Base-by-base conservation (phyloP, 1,140 invertebrate genomes). In the Drosophila carrolli region DNA sequence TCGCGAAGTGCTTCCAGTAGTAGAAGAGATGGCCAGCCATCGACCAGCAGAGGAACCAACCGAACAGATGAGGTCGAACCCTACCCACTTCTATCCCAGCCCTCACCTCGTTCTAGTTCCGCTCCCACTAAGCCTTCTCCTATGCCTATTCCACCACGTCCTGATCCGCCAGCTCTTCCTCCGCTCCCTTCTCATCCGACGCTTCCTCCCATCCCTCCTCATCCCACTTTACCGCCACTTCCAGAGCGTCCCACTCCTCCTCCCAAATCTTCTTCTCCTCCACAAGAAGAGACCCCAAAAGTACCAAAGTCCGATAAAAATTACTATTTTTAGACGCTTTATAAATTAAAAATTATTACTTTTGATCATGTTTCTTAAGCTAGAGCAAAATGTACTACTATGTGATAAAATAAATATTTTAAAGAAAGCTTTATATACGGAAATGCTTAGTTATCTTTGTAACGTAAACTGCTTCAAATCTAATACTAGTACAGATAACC, bases 171-270 rank as follows among this genome's bases (percentile, higher is more conserved):
- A 0, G 2, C 40, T 0, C 38, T 37, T 13, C 48, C 65, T 14
- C 23, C 48, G 3, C 13, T 46, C 23, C 13, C 60, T 1, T 11
- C 27, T 0, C 14, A 29, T 60, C 62, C 57, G 0, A 41, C 38
- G 2, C 16, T n/a, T 5, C 32, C 66, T 1, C 48, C 61, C 11
- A 29, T 27, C 35, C 56, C 63, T 16, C 44, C 56, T 4, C 57
- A 37, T 19, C 51, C 40, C 1, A 47, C 14, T 19, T n/a, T 46
- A 27, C 11, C 13, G 0, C 27, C 13, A 6, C 13, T 32, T 6
- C 27, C 54, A 0, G 32, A 53, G 0, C 29, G 14, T 6, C 56
- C 56, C 29, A n/a, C 4, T 2, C 56, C 44, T 0, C 58, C 55
- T 4, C 35, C 23, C 7, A 53, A 40, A n/a, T 11, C 27, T 16